Evolutionary conservation across 2,888 invertebrate species (phyloP).

Genomic region (Drosophila nr. fundita): DNA sequence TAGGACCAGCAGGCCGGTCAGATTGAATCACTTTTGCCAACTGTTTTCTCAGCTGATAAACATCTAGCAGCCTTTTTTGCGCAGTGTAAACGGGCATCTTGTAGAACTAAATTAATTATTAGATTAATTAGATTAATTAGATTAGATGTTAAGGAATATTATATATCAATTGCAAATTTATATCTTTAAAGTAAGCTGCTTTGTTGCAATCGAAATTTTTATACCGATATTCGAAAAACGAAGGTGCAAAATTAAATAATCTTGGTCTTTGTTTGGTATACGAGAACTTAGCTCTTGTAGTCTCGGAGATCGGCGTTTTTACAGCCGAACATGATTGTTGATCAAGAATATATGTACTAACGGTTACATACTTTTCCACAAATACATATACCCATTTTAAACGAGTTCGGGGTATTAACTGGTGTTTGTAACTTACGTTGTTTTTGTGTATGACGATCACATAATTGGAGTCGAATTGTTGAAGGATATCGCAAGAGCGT

Average conservation of each 20-base stretch:
- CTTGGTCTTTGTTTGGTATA: too few relatives aligned
- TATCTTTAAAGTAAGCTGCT: background rate
- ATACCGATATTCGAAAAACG: too few relatives aligned
- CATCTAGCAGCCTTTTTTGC: slow-evolving; percentile 87
- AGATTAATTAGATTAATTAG: too few relatives aligned
- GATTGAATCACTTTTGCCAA: slow-evolving; percentile 85
- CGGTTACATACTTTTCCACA: background rate
- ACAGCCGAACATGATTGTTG: background rate
- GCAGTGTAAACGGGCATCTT: slow-evolving; percentile 87
- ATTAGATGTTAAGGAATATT: background rate
- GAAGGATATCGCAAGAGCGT: slow-evolving; percentile 87
- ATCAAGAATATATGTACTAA: background rate
- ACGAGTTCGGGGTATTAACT: background rate
- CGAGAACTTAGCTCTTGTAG: background rate
- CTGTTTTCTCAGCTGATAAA: slow-evolving; percentile 88
- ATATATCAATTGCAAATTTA: background rate
- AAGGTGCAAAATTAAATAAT: too few relatives aligned
- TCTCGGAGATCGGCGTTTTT: background rate
- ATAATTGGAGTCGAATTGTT: slow-evolving; percentile 89
- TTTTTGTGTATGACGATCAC: slow-evolving; percentile 93
- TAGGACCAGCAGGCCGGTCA: slow-evolving; percentile 85
- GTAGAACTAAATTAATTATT: slow-evolving; percentile 86
- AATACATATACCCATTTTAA: background rate
- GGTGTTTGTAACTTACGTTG: slow-evolving; percentile 87
- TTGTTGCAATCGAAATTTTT: too few relatives aligned